Evolutionary conservation across 1,140 invertebrate genomes (phyloP), one percentile per base, ranked within the genome.

Genomic region (Pseudachorutes palmiensis): DNA sequence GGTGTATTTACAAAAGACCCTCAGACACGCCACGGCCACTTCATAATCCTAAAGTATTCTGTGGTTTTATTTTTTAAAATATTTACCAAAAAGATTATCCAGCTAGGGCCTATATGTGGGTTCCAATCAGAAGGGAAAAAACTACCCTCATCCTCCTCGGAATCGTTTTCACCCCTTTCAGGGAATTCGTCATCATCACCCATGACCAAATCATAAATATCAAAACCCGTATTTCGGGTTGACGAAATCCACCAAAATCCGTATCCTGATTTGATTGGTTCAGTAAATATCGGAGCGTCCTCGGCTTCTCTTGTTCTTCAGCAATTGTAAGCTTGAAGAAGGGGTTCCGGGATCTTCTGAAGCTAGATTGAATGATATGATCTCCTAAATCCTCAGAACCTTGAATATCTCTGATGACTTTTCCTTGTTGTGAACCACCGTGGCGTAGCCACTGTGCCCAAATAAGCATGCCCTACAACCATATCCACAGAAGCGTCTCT

Each of bases 321-420:
- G 36, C 36, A 45, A 19, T 45, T 45, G 36, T 12, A 45, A 45
- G 9, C 36, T 45, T 45, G 19, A 45, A 55, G 24, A 16, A 55
- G 12, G n/a, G n/a, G n/a, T n/a, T n/a, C n/a, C n/a, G n/a, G n/a
- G n/a, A n/a, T n/a, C n/a, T n/a, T n/a, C n/a, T n/a, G n/a, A n/a
- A n/a, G n/a, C n/a, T n/a, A n/a, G n/a, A n/a, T n/a, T n/a, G n/a
- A n/a, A n/a, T n/a, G n/a, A n/a, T n/a, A n/a, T 68, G 67, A 68
- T 68, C 67, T 62, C 62, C 49, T 62, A 68, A 68, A 68, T 68
- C 67, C 67, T 55, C 28, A 19, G 29, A 57, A 68, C 64, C 64
- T 41, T 45, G 55, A 62, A 69, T 9, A 19, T 55, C 51, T 64
- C 67, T 65, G 67, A 65, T 69, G 67, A 65, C 57, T 64, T 65